Conservation (phyloP, 53 echinoderm and acorn worm species). For the Crossaster papposus region DNA sequence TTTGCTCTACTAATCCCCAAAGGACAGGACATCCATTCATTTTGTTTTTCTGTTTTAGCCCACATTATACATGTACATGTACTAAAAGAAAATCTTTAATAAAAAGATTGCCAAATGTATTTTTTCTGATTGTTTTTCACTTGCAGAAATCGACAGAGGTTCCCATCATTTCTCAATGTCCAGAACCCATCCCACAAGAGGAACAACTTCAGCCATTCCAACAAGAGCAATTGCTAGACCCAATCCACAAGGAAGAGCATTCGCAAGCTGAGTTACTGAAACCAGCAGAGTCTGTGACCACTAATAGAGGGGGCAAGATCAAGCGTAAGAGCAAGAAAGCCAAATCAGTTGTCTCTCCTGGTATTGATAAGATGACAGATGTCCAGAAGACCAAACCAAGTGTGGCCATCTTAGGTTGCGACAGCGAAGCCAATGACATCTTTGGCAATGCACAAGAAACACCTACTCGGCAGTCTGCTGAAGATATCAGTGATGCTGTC, state of each 20-base stretch:
- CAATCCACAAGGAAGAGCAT: background rate
- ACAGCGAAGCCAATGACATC: slow-evolving; percentile 35
- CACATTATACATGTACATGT: no score
- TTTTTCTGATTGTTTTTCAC: background rate
- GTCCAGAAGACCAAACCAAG: background rate
- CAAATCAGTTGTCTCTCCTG: slow-evolving; percentile 63
- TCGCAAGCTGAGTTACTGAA: background rate
- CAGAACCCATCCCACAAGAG: background rate
- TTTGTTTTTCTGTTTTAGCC: background rate
- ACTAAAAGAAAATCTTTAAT: no score
- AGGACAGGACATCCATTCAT: no score
- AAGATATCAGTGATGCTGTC: background rate
- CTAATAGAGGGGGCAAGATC: slow-evolving; percentile 25
- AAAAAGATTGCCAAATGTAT: background rate
- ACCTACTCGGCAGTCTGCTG: background rate
- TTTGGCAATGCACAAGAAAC: background rate
- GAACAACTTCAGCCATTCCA: background rate
- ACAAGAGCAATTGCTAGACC: background rate
- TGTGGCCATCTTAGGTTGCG: slow-evolving; percentile 11
- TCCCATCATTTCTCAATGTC: background rate
- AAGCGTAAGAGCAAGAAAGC: slow-evolving; percentile 68
- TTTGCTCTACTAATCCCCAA: no score
- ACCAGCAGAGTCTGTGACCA: background rate
- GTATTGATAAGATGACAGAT: background rate
- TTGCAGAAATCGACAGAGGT: background rate